Evolutionary conservation across 2,888 invertebrate species (phyloP), one percentile per base, ranked within the genome.

Genomic region (Coleophora flavipennella): DNA sequence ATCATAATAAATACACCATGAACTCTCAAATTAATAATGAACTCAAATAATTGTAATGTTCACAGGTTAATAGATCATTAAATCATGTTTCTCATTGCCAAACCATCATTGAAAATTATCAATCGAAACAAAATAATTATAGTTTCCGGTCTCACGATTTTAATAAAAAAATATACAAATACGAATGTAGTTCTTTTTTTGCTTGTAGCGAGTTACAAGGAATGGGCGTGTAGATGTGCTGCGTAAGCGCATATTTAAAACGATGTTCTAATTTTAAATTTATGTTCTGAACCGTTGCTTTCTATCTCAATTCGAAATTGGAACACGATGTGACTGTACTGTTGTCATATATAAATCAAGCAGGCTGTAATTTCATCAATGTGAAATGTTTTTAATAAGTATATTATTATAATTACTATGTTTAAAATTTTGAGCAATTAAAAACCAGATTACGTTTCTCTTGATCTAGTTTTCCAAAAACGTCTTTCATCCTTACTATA

Each of bases 211-310:
- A 39, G 50, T 45, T 51, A 62, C 59, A 62, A 56, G 59, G 50
- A 60, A 56, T 48, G 53, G 56, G 55, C 53, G 55, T 48, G 43
- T 35, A 33, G 34, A 41, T 44, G 44, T 52, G 53, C 43, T 50
- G 51, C 41, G 50, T 51, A 49, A 49, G 48, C 41, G 46, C 38
- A 43, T 40, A 45, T 45, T 52, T 51, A 54, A 20, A 50, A 49
- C 50, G 47, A 43, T 57, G 59, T 57, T 62, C 55, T 50, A 56
- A 53, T 59, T 62, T 55, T 42, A 50, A 54, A 57, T 48, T 51
- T 44, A 48, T 49, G 44, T 44, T 42, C 38, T 10, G 29, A 40
- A 43, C 37, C 33, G 44, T 43, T 44, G 27, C 34, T 46, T 46
- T 48, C 46, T 37, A 33, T 38, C 38, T 38, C 35, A 35, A 38